Conservation (phyloP, 2,113 vertebrate genomes). For the Azemiops feae region DNA sequence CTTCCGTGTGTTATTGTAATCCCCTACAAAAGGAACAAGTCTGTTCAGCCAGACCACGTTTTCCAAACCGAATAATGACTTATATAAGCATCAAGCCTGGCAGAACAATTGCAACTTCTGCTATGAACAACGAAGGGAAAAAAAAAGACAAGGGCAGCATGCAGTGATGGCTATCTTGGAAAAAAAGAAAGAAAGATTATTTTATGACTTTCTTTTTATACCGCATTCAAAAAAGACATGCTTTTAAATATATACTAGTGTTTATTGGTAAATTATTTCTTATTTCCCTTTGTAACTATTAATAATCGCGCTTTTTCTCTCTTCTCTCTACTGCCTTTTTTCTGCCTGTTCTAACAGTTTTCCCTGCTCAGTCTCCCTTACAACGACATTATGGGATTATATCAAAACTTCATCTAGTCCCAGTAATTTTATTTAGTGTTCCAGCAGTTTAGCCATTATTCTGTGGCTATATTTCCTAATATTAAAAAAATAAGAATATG, state of each 20-base stretch:
- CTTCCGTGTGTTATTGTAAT: slow-evolving; percentile 85
- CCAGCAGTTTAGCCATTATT: neutral
- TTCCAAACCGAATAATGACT: slow-evolving; percentile 72
- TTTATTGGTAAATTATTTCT: neutral
- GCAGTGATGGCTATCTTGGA: neutral
- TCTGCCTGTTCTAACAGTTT: neutral
- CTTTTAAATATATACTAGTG: neutral
- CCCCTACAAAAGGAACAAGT: slow-evolving; percentile 78
- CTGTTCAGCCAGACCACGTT: slow-evolving; percentile 75
- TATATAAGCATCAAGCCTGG: slow-evolving; percentile 64
- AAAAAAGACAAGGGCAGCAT: slow-evolving; percentile 44
- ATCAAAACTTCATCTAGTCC: neutral
- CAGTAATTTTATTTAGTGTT: neutral
- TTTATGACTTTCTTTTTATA: neutral
- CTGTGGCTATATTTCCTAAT: neutral
- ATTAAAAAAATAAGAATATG: neutral
- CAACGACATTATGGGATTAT: fast-evolving
- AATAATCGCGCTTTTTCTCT: neutral
- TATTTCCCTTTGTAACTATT: neutral
- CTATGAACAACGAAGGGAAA: slow-evolving; percentile 46
- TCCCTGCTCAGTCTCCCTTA: neutral
- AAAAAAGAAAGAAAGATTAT: neutral
- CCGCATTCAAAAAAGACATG: neutral
- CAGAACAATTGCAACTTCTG: slow-evolving; percentile 62
- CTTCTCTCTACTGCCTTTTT: neutral